Percentiles rank a stretch among this genome's conserved stretches.
Conservation (phyloP, 2,888 invertebrate genomes). For the Buathra laborator region DNA sequence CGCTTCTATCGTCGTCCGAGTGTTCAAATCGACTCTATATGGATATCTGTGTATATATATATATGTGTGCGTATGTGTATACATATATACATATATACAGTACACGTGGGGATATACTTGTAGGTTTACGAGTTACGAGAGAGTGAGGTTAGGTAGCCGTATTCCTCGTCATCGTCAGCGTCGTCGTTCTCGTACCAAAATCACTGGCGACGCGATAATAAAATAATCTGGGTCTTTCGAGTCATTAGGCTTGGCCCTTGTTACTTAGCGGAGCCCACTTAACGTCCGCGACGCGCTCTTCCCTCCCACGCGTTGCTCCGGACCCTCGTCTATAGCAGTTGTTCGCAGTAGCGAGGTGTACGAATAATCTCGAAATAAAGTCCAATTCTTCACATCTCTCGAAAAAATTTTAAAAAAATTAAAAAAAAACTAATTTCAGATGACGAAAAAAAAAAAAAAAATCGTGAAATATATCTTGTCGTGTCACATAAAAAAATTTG, state of each 20-base stretch:
- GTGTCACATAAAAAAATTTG: no score
- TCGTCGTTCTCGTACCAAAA: slow-evolving; percentile 77
- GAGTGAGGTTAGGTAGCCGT: slow-evolving; percentile 17
- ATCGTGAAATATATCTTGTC: no score
- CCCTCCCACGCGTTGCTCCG: slow-evolving; percentile 46
- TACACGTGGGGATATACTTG: slow-evolving; percentile 56
- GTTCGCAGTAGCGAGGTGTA: slow-evolving; percentile 70
- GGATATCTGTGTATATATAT: background rate
- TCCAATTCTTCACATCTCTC: no score
- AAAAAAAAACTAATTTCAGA: no score
- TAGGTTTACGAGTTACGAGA: slow-evolving; percentile 64
- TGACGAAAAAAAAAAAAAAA: no score
- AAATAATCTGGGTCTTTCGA: slow-evolving; percentile 85
- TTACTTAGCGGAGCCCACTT: slow-evolving; percentile 83
- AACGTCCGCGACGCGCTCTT: slow-evolving; percentile 71
- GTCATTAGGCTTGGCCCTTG: slow-evolving; percentile 84
- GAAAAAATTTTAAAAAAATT: no score
- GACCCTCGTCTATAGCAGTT: slow-evolving; percentile 46
- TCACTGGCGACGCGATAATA: slow-evolving; percentile 85
- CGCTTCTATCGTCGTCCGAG: slow-evolving; percentile 53
- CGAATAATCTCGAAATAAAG: slow-evolving; percentile 36
- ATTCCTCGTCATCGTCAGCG: slow-evolving; percentile 40
- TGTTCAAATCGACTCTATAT: slow-evolving; percentile 36
- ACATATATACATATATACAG: slow-evolving; percentile 15
- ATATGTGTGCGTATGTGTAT: no score